A percentile compares a stretch with the other conserved stretches of the same genome.
These are phyloP conservation scores for Conus betulinus DNA, from an alignment of 1,140 invertebrate species.

Conservation along the genomic window DNA sequence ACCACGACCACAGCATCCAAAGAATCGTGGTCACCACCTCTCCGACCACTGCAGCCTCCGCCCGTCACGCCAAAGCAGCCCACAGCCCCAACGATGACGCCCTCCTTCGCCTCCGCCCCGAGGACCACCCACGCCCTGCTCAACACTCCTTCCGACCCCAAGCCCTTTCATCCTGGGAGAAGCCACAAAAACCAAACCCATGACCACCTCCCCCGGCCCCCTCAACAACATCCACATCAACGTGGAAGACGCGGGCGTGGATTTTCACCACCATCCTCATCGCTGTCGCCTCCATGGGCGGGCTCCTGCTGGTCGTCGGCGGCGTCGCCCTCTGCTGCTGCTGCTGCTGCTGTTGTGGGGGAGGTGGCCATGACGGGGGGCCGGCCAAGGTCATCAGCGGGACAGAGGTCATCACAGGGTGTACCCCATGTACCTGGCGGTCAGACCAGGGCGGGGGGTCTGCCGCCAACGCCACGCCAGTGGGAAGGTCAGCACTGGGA, in stretches of 20 bases:
- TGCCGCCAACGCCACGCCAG: too few relatives aligned
- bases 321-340: slow-evolving; percentile 12
- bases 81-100: too few relatives aligned
- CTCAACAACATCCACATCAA: background rate
- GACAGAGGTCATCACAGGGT: background rate
- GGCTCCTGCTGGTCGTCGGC: background rate
- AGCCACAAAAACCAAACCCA: background rate
- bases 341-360: background rate
- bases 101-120: too few relatives aligned
- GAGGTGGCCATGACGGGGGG: background rate
- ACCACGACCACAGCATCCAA: background rate
- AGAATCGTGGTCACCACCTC: background rate
- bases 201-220: background rate
- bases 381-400: too few relatives aligned
- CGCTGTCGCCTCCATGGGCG: background rate
- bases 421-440: background rate
- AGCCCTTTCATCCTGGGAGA: background rate
- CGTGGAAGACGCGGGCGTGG: background rate
- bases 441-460: background rate
- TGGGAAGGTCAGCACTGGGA: too few relatives aligned
- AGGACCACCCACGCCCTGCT: too few relatives aligned
- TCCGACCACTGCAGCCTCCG: too few relatives aligned
- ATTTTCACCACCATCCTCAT: background rate
- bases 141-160: too few relatives aligned
- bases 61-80: too few relatives aligned